These are phyloP conservation scores for Tachuris rubrigastra DNA, from an alignment of 2,113 vertebrate genomes.

Conservation along the genomic window DNA sequence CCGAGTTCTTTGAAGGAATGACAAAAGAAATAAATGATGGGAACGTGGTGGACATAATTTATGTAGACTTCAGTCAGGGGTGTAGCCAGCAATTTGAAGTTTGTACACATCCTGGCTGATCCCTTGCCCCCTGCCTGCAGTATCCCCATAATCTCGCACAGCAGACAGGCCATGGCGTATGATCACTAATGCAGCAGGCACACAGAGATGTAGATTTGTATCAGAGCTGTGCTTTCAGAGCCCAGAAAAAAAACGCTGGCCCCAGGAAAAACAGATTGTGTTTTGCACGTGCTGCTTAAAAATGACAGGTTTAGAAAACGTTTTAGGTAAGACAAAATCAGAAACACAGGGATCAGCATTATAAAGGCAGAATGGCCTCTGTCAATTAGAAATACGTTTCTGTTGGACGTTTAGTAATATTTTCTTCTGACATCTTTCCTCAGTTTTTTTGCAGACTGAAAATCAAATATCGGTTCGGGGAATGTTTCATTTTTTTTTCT, in stretches of 20 bases:
- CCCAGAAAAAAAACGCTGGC: conserved; percentile 21
- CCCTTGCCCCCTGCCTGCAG: conserved; percentile 61
- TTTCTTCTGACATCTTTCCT: not conserved
- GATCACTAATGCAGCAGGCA: conserved; percentile 68
- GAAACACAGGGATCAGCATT: not conserved
- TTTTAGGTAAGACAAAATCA: conserved; percentile 8
- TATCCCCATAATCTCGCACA: conserved; percentile 64
- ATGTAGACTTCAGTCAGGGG: conserved; percentile 65
- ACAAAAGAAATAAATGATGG: conserved; percentile 69
- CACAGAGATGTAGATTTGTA: conserved; percentile 64
- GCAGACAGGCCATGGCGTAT: conserved; percentile 53
- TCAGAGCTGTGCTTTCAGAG: conserved; percentile 38
- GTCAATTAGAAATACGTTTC: not conserved
- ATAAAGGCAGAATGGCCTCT: not conserved
- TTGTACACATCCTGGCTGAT: conserved; percentile 66
- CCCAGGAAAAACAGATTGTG: conserved; percentile 30
- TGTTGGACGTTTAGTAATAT: not conserved
- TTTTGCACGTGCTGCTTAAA: not conserved
- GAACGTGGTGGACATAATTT: conserved; percentile 68
- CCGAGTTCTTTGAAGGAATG: conserved; percentile 71
- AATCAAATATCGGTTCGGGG: not conserved
- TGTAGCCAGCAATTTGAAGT: conserved; percentile 63
- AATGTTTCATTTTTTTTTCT: not conserved
- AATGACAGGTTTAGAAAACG: not conserved
- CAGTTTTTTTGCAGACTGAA: not conserved